Base-by-base conservation (phyloP, 2,113 vertebrate genomes). In the Malurus cyaneus region DNA sequence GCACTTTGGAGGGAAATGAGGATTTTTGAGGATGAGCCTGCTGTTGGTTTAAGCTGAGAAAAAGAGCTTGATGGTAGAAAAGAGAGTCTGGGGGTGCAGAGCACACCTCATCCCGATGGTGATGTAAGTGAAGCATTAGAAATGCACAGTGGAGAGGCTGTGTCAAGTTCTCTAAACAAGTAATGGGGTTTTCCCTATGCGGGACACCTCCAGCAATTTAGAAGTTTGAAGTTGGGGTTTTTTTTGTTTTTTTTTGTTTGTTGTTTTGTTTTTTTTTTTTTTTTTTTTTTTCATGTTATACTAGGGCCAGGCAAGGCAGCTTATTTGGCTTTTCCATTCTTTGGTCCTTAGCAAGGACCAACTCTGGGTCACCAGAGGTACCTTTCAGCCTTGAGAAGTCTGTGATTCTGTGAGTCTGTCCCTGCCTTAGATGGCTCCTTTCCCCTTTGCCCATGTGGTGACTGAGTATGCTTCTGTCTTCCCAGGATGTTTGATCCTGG, bases 41-140 rank as follows among this genome's bases (percentile, higher is more conserved):
- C 23, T 71, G 42, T 18, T 87, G 39, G 5, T 74, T 89, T 70
- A 59, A 79, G 62, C 15, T 42, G 53, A 66, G 60, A 59, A 71
- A 90, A 85, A 41, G 46, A 61, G 9, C 2, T 13, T 56, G 50
- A 41, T 36, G 10, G 54, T 47, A 77, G 50, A 21, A 56, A 94
- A 39, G 26, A 65, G 44, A 76, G 34, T 14, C 17, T 70, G 44
- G 18, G 29, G 31, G 29, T 0, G 2, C 56, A 47, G 18, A 91
- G 26, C 47, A 3, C 18, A 19, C 17, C 12, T 57, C 32, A 28
- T 56, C 25, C 24, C 0, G 0, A 31, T 0, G 0, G 20, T 16
- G 46, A 46, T 36, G 4, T 18, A 14, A 64, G 25, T 0, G 3
- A 61, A 77, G 49, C 0, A 1, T 19, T 71, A 11, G 9, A 28